Evolutionary conservation across 2,888 invertebrate species (phyloP), one percentile per base, ranked within the genome.

Genomic region (Tenthredo amoena): DNA sequence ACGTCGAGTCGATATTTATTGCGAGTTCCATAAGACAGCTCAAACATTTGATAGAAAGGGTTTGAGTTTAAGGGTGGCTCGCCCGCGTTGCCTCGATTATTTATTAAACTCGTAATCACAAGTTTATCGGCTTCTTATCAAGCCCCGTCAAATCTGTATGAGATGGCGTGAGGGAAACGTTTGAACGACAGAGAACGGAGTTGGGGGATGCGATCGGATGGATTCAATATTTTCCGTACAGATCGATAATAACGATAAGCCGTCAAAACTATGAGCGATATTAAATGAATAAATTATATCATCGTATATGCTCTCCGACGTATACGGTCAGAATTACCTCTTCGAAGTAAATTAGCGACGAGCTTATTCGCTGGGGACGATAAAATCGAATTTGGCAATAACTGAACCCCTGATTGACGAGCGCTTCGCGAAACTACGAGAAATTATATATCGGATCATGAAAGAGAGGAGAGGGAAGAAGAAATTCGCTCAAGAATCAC

Each of bases 71-170:
- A 43, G n/a, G 40, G 21, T 40, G 40, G n/a, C 10, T 40, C 7
- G 10, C 21, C 21, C 43, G 21, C 3, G n/a, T 21, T 43, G 43
- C 21, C 55, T 50, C 34, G 77, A 77, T 77, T 77, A 77, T 77
- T 77, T 77, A 77, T 77, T 77, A 77, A 77, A 50, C 15, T 77
- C 31, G 50, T 77, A 77, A 77, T 77, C 77, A 50, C 77, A 55
- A 77, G 47, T 77, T 77, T 77, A 77, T 77, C 77, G 77, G 55
- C 31, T 77, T 55, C 55, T 31, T 55, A 77, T 77, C 77, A 55
- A 77, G 9, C 31, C 77, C 50, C 40, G 47, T 77, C 77, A 77
- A 31, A n/a, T 55, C 50, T 55, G 0, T 50, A 47, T 12, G 40
- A 43, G n/a, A 21, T 72, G 72, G 40, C 43, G 37, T 72, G 72